Percentiles rank a stretch among this genome's conserved stretches.
phyloP scores from a whole-genome alignment of 1,140 invertebrate genomes.

The Calephelis nemesis region DNA sequence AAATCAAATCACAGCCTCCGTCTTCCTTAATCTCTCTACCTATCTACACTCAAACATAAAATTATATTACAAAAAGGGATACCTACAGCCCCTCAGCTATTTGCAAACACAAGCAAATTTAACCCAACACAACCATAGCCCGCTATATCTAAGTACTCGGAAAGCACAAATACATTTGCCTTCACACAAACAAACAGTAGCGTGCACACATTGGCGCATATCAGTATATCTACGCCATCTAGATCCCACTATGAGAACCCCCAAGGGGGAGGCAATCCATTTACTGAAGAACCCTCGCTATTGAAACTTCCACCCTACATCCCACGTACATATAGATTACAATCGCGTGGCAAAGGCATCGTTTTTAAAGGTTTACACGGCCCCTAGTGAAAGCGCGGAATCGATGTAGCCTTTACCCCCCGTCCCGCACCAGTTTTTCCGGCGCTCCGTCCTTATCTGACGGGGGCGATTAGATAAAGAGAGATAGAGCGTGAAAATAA shows the following conservation, averaged over 20 bases:
- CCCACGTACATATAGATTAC: conserved; percentile 65
- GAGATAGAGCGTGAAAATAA: conserved; percentile 79
- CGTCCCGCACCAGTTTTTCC: conserved; percentile 76
- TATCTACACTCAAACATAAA: conserved; percentile 75
- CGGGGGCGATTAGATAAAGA: conserved; percentile 77
- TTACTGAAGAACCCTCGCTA: conserved; percentile 55
- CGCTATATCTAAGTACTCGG: conserved; percentile 53
- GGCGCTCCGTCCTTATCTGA: conserved; percentile 77
- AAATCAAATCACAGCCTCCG: conserved; percentile 78
- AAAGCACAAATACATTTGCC: conserved; percentile 55
- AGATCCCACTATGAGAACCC: conserved; percentile 77
- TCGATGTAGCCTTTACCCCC: conserved; percentile 78
- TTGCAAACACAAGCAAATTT: conserved; percentile 74
- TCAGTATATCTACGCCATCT: conserved; percentile 78
- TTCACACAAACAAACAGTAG: conserved; percentile 48
- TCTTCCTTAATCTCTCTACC: conserved; percentile 75
- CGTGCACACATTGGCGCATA: conserved; percentile 61
- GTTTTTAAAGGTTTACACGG: conserved; percentile 79
- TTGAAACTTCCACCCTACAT: conserved; percentile 60
- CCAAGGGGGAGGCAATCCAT: conserved; percentile 78
- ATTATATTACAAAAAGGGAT: conserved; percentile 77
- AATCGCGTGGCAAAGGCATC: conserved; percentile 66
- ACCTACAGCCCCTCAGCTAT: conserved; percentile 74
- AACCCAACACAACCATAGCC: conserved; percentile 66
- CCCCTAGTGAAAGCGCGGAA: conserved; percentile 78